Percentiles rank a stretch among this genome's conserved stretches.
phyloP scores from a whole-genome alignment of 2,797 vertebrate genomes.

The Anas bahamensis region DNA sequence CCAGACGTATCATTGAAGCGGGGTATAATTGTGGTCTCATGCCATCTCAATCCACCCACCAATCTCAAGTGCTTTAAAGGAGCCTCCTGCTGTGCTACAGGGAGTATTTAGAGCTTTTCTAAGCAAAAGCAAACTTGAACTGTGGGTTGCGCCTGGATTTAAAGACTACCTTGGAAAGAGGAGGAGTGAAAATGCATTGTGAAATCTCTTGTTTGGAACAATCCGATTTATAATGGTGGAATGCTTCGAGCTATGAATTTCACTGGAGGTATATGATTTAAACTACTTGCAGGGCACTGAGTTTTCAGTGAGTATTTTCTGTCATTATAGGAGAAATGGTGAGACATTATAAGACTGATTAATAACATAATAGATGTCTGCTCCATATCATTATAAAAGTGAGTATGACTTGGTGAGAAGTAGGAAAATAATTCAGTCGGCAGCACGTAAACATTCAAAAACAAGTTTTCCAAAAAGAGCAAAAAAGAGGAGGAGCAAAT shows the following conservation, averaged over 20 bases:
- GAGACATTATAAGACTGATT: not conserved
- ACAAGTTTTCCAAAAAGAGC: not conserved
- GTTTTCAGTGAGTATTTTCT: not conserved
- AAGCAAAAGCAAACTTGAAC: conserved; percentile 61
- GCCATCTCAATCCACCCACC: conserved; percentile 74
- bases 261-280: not conserved
- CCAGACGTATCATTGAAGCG: conserved; percentile 73
- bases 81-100: conserved; percentile 75
- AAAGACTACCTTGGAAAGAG: conserved; percentile 24
- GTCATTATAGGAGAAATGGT: not conserved
- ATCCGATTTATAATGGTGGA: not conserved
- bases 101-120: conserved; percentile 62
- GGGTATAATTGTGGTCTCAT: conserved; percentile 81
- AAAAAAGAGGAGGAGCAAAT: not conserved
- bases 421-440: not conserved
- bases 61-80: conserved; percentile 66
- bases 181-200: not conserved
- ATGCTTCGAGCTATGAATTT: not conserved
- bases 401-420: not conserved
- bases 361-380: not conserved
- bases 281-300: not conserved
- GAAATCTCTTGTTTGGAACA: conserved; percentile 2
- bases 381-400: not conserved
- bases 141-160: conserved; percentile 33
- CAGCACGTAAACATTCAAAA: not conserved